Conservation (phyloP, 1,140 invertebrate species). For the Tetramorium simillimum region DNA sequence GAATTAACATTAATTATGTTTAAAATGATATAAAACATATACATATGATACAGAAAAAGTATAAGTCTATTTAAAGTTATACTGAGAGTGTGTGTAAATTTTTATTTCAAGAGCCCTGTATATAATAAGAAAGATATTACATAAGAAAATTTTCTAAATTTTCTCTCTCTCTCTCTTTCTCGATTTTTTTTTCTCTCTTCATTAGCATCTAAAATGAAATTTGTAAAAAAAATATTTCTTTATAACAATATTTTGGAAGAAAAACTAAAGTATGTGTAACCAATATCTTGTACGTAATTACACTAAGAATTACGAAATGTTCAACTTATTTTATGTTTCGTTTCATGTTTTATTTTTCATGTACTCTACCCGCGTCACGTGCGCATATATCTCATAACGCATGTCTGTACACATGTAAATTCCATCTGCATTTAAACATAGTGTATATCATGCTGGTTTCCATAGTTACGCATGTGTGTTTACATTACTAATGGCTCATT, state of each 20-base stretch:
- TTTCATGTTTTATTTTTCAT: not conserved
- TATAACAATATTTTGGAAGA: not conserved
- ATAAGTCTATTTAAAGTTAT: not conserved
- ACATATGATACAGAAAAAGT: not conserved
- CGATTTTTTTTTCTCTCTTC: too few species aligned
- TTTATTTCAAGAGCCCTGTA: not conserved
- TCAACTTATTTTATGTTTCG: not conserved
- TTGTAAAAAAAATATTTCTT: not conserved
- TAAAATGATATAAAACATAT: not conserved
- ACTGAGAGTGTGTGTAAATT: not conserved
- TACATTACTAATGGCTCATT: not conserved
- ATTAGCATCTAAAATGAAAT: not conserved
- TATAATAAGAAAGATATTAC: not conserved
- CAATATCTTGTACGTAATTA: not conserved
- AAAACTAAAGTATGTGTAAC: too few species aligned
- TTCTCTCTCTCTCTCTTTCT: too few species aligned
- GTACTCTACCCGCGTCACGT: not conserved
- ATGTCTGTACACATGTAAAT: conserved; percentile 16
- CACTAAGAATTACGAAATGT: not conserved
- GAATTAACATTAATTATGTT: not conserved
- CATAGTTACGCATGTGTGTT: not conserved
- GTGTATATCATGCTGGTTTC: not conserved
- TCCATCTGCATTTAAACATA: conserved; percentile 1
- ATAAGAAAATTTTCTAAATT: too few species aligned
- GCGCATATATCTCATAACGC: conserved; percentile 6